These are phyloP conservation scores for Malurus cyaneus DNA, from an alignment of 2,113 vertebrate genomes.

Conservation along the genomic window DNA sequence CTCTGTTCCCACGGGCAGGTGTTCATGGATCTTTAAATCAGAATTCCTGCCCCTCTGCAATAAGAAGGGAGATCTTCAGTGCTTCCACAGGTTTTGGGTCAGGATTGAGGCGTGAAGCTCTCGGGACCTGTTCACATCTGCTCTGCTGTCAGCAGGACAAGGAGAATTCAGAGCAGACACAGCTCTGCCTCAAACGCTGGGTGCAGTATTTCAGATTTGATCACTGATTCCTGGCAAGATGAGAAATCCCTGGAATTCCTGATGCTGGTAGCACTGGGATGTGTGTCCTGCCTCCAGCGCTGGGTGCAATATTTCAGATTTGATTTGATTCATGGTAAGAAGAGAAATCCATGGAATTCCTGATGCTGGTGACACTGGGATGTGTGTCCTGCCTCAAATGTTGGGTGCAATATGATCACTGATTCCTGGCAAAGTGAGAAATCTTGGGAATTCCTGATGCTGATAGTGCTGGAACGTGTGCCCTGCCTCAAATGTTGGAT, in stretches of 20 bases:
- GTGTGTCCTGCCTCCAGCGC: no score
- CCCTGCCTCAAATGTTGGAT: no score
- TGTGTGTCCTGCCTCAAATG: not conserved
- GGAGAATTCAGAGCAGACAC: not conserved
- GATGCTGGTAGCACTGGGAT: rapidly evolving
- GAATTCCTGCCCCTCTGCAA: not conserved
- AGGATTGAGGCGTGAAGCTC: not conserved
- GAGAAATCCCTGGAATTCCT: not conserved
- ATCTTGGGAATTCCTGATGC: rapidly evolving
- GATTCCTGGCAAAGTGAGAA: not conserved
- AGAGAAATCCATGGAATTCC: no score
- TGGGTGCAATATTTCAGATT: no score
- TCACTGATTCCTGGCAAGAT: not conserved
- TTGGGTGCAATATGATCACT: rapidly evolving
- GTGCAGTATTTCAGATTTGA: not conserved
- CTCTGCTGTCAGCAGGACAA: rapidly evolving
- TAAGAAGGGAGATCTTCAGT: not conserved
- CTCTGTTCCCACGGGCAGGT: not conserved
- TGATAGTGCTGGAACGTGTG: not conserved
- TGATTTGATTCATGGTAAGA: no score
- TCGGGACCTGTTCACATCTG: not conserved
- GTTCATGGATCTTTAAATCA: not conserved
- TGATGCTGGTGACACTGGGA: no score
- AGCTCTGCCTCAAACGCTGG: not conserved
- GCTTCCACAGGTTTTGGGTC: not conserved